These are phyloP conservation scores for Myripristis murdjan DNA, from an alignment of 2,797 vertebrate species.

Conservation along the genomic window DNA sequence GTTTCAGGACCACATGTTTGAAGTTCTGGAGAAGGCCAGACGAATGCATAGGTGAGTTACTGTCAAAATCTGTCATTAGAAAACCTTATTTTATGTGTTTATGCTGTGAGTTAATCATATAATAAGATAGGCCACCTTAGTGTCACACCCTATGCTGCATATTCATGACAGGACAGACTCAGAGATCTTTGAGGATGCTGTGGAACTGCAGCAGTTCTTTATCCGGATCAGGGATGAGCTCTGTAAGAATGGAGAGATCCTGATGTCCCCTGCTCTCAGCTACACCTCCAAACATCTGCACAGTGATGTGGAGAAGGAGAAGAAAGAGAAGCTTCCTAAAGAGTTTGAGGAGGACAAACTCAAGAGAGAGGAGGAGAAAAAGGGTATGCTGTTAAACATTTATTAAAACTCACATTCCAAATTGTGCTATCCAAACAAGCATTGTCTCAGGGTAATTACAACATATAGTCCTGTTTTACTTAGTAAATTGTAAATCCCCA, in stretches of 20 bases:
- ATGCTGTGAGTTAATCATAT: background rate
- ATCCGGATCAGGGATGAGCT: constrained; percentile 98
- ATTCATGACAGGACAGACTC: constrained; percentile 91
- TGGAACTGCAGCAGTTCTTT: constrained; percentile 98
- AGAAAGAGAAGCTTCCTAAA: constrained; percentile 96
- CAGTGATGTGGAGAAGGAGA: constrained; percentile 97
- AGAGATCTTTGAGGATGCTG: constrained; percentile 98
- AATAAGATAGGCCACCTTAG: background rate
- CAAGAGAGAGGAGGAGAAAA: constrained; percentile 98
- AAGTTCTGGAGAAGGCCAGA: constrained; percentile 96
- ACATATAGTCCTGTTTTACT: constrained; percentile 10
- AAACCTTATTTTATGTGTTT: background rate
- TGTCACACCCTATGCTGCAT: background rate
- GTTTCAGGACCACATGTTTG: constrained; percentile 99
- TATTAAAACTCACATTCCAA: background rate
- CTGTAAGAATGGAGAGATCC: constrained; percentile 98
- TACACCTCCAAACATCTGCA: constrained; percentile 97
- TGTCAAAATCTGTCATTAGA: constrained; percentile 2
- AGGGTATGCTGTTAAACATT: constrained; percentile 78
- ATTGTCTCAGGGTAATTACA: background rate
- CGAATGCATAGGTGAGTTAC: constrained; percentile 92
- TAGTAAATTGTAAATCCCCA: constrained; percentile 64
- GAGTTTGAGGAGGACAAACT: constrained; percentile 98
- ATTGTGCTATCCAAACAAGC: background rate
- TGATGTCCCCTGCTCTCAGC: constrained; percentile 96